Evolutionary conservation across 2,888 invertebrate species (phyloP).

Genomic region (Anticlea derivata): DNA sequence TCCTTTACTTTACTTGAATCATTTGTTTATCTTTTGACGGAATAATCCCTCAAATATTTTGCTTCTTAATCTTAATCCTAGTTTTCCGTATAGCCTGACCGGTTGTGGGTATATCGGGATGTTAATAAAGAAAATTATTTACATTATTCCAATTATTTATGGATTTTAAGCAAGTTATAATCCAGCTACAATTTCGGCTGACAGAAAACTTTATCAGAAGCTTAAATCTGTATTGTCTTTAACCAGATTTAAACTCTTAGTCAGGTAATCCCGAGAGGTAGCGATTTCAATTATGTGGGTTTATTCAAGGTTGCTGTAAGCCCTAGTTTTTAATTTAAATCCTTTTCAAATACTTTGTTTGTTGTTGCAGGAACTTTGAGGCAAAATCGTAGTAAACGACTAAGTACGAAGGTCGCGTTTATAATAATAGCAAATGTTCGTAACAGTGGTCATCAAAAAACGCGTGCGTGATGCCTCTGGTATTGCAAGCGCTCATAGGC

Average conservation of each 20-base stretch:
- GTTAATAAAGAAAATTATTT: too few species aligned
- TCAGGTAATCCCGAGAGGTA: conserved; percentile 15
- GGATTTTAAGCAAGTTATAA: neutral
- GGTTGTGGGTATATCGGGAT: too few species aligned
- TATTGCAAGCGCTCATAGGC: too few species aligned
- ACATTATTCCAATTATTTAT: too few species aligned
- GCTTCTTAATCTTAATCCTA: neutral
- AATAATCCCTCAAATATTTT: conserved; percentile 1
- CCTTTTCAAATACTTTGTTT: conserved; percentile 8
- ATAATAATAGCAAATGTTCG: too few species aligned
- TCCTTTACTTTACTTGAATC: neutral
- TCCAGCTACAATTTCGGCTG: conserved; percentile 1
- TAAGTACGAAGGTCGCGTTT: too few species aligned
- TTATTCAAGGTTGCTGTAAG: neutral
- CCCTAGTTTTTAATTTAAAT: neutral
- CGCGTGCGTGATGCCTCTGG: too few species aligned
- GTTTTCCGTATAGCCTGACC: too few species aligned
- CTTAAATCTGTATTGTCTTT: conserved; percentile 7
- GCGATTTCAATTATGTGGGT: conserved; percentile 9
- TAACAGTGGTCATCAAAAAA: too few species aligned
- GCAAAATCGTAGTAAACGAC: too few species aligned
- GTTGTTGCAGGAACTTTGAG: neutral
- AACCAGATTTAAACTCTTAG: conserved; percentile 8
- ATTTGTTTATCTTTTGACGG: neutral
- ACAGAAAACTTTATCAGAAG: neutral